phyloP scores from a whole-genome alignment of 2,113 vertebrate species.

The Girardinichthys multiradiatus region DNA sequence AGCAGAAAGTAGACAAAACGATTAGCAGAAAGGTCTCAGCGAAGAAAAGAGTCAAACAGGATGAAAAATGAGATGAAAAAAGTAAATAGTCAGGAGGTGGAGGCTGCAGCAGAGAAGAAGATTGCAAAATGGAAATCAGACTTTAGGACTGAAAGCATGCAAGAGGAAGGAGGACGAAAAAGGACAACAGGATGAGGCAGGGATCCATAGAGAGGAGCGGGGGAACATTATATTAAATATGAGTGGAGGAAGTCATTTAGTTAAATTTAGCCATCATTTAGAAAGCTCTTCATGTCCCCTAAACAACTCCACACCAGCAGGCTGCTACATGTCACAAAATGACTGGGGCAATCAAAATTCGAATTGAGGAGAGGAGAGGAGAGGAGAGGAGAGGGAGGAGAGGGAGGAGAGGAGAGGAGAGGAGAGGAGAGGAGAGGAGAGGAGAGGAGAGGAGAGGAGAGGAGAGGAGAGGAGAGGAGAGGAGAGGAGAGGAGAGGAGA shows the following conservation, averaged over 20 bases:
- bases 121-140: slow-evolving; percentile 52
- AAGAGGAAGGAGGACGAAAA: slow-evolving; percentile 51
- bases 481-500: neutral
- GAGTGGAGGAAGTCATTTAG: slow-evolving; percentile 79
- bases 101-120: slow-evolving; percentile 15
- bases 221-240: slow-evolving; percentile 72
- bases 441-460: slow-evolving; percentile 13
- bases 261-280: slow-evolving; percentile 79
- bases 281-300: slow-evolving; percentile 69
- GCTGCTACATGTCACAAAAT: slow-evolving; percentile 65
- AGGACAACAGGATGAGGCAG: slow-evolving; percentile 58
- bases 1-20: slow-evolving; percentile 33
- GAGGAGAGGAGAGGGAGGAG: neutral
- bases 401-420: neutral
- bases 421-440: slow-evolving; percentile 37
- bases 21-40: slow-evolving; percentile 34
- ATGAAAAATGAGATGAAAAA: slow-evolving; percentile 34
- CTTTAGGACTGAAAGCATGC: slow-evolving; percentile 31
- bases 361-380: slow-evolving; percentile 2
- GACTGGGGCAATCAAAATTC: slow-evolving; percentile 49
- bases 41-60: slow-evolving; percentile 23
- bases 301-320: slow-evolving; percentile 71
- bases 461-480: slow-evolving; percentile 8
- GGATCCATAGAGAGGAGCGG: slow-evolving; percentile 50
- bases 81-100: slow-evolving; percentile 37